Base-by-base conservation (phyloP, 92 coral and sea anemone species). In the Heteractis magnifica region DNA sequence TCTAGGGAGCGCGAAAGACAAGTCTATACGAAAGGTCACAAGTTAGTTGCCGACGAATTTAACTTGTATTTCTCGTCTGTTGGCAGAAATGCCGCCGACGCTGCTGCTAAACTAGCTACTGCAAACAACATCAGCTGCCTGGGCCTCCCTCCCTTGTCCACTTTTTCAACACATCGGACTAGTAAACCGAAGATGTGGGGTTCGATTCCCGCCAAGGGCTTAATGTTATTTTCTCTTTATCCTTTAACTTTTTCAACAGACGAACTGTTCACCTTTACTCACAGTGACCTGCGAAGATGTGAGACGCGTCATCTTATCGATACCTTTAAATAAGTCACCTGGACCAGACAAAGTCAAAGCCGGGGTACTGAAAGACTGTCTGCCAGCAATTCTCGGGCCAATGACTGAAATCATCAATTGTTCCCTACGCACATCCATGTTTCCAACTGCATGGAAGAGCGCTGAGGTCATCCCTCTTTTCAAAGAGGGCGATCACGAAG, bases 401-500 rank as follows among this genome's bases (percentile, higher is more conserved):
- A 10, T 56, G 14, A 56, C 64, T 56, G 15, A 56, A 12, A 56
- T 56, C 3, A 56, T 56, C 11, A 56, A 56, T 8, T 56, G 64
- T 12, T 56, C 64, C 4, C 9, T 56, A 6, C 8, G 9, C 4
- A 56, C 64, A 3, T 6, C 10, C 15, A 56, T 18, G 15, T 58
- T 58, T 10, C 64, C 64, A 10, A 13, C 14, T 0, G 18, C 14
- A 4, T 58, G 64, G 64, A 58, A 58, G 15, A 13, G 18, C 4
- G 64, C 64, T 58, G 8, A 58, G 64, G 64, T 10, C 15, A 58
- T 58, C 64, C 64, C 4, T 10, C 14, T 86, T 14, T 55, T 86
- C 16, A 86, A 86, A 81, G 90, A 86, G 13, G 82, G 86, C 3
- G 86, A 86, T 72, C 89, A 81, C 76, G 80, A 86, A 80, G 52